phyloP scores from a whole-genome alignment of 1,140 invertebrate species.

The Lutraria rhynchaena region DNA sequence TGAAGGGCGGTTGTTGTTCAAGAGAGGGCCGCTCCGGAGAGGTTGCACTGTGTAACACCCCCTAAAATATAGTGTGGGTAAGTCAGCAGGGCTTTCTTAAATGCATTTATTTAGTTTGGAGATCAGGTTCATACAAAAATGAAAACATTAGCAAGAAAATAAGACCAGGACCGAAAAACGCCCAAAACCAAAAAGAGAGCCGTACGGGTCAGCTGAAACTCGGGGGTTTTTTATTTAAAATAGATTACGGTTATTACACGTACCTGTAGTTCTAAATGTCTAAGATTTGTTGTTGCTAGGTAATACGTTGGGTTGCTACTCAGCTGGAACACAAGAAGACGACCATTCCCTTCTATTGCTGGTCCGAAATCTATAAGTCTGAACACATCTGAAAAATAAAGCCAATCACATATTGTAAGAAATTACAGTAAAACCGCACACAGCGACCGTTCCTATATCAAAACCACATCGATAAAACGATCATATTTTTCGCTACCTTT shows the following conservation, averaged over 20 bases:
- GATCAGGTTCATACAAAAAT: too few relatives aligned
- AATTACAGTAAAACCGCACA: too few relatives aligned
- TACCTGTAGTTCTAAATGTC: constrained; percentile 55
- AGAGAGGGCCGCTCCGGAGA: too few relatives aligned
- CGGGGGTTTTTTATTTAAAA: neutral
- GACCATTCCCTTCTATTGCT: constrained; percentile 10
- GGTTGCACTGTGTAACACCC: too few relatives aligned
- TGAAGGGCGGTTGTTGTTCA: too few relatives aligned
- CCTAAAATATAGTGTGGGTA: too few relatives aligned
- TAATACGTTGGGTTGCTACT: constrained; percentile 42
- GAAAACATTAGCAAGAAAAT: neutral
- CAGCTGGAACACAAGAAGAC: constrained; percentile 40
- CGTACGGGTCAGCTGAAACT: neutral
- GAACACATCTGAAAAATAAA: constrained; percentile 43
- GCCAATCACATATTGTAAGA: too few relatives aligned
- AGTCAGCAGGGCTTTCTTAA: too few relatives aligned
- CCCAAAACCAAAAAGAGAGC: neutral
- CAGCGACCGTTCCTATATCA: too few relatives aligned
- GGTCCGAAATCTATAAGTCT: constrained; percentile 42
- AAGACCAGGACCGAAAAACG: neutral
- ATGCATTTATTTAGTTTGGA: too few relatives aligned
- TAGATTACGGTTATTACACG: neutral
- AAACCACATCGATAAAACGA: too few relatives aligned
- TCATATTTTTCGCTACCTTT: too few relatives aligned
- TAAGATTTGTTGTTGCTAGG: constrained; percentile 46